Evolutionary conservation across 2,888 invertebrate species (phyloP), one percentile per base, ranked within the genome.

Genomic region (Tillus elongatus): DNA sequence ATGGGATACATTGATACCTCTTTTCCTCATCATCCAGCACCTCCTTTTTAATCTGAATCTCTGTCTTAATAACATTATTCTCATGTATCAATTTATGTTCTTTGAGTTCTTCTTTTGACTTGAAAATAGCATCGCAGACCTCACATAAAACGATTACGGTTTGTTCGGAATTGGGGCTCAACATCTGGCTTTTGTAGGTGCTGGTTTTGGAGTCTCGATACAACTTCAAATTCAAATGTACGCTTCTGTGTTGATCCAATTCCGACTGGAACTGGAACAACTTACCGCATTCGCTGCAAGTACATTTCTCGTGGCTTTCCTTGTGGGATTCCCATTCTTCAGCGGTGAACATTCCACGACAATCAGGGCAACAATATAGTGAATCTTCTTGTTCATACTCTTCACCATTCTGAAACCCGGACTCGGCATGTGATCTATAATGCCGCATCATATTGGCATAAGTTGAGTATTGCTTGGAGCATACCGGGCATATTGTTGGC

Each of bases 171-270:
- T 66, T 66, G 0, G 73, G 70, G 44, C 73, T 74, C 3, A 59
- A 45, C 49, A 71, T 68, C 28, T 71, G 69, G 8, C 71, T 71
- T 43, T 72, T 74, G 44, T 76, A 75, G 1, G 72, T 66, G 28
- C 74, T 60, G 33, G 75, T 74, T 50, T 75, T 72, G 0, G 78
- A 73, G 33, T 78, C 78, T 47, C 77, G 73, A 52, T 75, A 79
- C 33, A 79, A 70, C 50, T 79, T 80, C 2, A 79, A 70, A 47
- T 78, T 73, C 43, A 79, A 64, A 56, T 81, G 80, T 3, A 74
- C 71, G 50, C 74, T 77, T 42, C 77, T 72, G 51, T 81, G 81
- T 50, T 79, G 77, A 0, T 73, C 72, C 2, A 79, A 63, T 45
- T 79, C 77, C 0, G 69, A 67, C 13, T 73, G 71, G 3, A 75